Percentiles rank a stretch among this genome's conserved stretches.
phyloP scores from a whole-genome alignment of 2,888 invertebrate species.

The Clusia tigrina region DNA sequence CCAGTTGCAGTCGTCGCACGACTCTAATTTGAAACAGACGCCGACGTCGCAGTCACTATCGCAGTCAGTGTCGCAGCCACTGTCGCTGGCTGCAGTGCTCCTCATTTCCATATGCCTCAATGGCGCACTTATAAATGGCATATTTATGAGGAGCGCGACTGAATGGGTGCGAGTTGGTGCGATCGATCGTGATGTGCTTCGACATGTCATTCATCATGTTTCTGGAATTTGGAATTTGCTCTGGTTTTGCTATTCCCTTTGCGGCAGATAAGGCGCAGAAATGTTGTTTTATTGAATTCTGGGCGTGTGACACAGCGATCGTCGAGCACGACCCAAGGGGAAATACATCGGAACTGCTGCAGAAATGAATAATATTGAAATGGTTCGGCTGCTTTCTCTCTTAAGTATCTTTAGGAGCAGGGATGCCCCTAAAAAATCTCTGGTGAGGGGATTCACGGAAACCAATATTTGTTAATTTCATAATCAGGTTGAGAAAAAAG shows the following conservation, averaged over 20 bases:
- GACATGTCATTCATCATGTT: conserved; percentile 8
- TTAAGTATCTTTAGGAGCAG: too few relatives aligned
- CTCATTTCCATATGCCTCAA: background rate
- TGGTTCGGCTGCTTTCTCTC: too few relatives aligned
- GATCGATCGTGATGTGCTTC: background rate
- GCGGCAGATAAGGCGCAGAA: background rate
- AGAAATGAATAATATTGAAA: too few relatives aligned
- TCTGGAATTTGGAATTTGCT: background rate
- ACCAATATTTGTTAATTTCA: too few relatives aligned
- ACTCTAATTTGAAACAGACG: background rate
- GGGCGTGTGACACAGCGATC: background rate
- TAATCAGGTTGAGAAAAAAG: too few relatives aligned
- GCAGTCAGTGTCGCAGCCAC: background rate
- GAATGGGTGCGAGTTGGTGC: background rate
- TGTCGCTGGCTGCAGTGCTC: too few relatives aligned
- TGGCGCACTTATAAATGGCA: background rate
- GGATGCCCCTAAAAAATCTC: too few relatives aligned
- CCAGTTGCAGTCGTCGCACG: background rate
- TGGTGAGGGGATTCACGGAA: too few relatives aligned
- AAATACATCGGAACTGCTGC: too few relatives aligned
- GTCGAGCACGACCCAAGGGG: too few relatives aligned
- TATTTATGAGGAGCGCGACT: background rate
- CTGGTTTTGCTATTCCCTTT: background rate
- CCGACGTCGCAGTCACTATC: background rate
- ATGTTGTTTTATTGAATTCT: background rate